Evolutionary conservation across 2,888 invertebrate genomes (phyloP), one percentile per base, ranked within the genome.

Genomic region (Physocephala rufipes): DNA sequence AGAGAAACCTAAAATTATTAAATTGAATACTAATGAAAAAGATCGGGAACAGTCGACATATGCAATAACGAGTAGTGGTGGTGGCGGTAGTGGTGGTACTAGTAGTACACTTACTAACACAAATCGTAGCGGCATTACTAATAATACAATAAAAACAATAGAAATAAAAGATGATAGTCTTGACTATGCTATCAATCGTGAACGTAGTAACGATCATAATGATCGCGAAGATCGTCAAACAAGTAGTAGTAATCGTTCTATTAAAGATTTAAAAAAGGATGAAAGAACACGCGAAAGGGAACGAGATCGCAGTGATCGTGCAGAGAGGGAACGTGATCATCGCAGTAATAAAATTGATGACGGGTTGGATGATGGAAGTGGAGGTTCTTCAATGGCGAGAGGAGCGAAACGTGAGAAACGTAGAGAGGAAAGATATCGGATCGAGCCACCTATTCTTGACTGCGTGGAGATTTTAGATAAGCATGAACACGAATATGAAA

Each of bases 221-320:
- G 79, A 76, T 9, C 67, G 63, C 15, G 76, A 79, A 15, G 83
- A 82, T 43, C 82, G 82, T 3, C 80, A 76, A 62, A 76, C 53
- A 15, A 61, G 80, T 55, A 75, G 76, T 58, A 81, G 79, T 30
- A 70, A 78, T n/a, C 80, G 84, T 73, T 80, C 80, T 45, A 67
- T 82, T 7, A 79, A 85, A 71, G 85, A 86, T 2, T 74, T 76
- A 43, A 84, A 80, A 74, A 82, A 82, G 51, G 82, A 82, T 47
- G 82, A 80, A 63, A 81, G 82, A 47, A 76, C 80, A 26, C 84
- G 85, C 19, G 84, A 84, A 58, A 80, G 83, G 3, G 79, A 79
- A 3, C 36, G 36, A 9, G 36, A 36, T 9, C 36, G 36, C 9
- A 36, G 36, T 36, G 77, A 77, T 15, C 76, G 81, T 61, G 16